A percentile compares a stretch with the other conserved stretches of the same genome.
phyloP scores from a whole-genome alignment of 2,888 invertebrate species.

The Brenthis ino region DNA sequence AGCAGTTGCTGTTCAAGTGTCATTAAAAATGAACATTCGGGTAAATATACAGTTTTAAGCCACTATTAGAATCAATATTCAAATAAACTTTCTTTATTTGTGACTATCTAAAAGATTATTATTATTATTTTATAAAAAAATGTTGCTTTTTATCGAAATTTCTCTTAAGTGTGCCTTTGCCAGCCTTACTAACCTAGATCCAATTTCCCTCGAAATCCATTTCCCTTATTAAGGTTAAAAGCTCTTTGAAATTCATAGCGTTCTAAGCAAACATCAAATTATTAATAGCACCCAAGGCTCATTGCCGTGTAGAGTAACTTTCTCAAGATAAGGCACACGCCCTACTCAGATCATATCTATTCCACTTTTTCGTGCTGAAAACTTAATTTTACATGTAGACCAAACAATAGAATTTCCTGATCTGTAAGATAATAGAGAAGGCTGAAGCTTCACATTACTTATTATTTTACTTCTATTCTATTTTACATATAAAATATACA shows the following conservation, averaged over 20 bases:
- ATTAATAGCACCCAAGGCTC: conserved; percentile 35
- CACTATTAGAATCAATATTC: neutral
- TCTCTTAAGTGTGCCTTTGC: conserved; percentile 21
- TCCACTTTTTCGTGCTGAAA: neutral
- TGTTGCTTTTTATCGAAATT: conserved; percentile 15
- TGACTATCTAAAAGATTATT: neutral
- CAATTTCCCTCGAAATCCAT: conserved; percentile 36
- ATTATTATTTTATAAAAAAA: conserved; percentile 12
- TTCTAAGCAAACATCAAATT: conserved; percentile 40
- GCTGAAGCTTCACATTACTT: neutral
- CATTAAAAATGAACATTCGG: conserved; percentile 25
- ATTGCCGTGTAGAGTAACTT: conserved; percentile 27
- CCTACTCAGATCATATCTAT: conserved; percentile 6
- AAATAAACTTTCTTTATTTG: neutral
- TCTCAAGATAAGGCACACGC: conserved; percentile 59
- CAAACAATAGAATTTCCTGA: conserved; percentile 4
- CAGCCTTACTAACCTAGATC: conserved; percentile 30
- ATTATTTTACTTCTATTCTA: neutral
- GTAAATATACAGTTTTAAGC: conserved; percentile 18
- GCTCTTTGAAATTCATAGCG: conserved; percentile 39
- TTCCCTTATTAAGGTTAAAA: conserved; percentile 38
- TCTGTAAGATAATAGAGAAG: neutral
- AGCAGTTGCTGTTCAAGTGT: conserved; percentile 21
- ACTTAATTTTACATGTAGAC: neutral
- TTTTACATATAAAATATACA: too few species aligned